phyloP scores from a whole-genome alignment of 2,113 vertebrate species.

The Anolis carolinensis region DNA sequence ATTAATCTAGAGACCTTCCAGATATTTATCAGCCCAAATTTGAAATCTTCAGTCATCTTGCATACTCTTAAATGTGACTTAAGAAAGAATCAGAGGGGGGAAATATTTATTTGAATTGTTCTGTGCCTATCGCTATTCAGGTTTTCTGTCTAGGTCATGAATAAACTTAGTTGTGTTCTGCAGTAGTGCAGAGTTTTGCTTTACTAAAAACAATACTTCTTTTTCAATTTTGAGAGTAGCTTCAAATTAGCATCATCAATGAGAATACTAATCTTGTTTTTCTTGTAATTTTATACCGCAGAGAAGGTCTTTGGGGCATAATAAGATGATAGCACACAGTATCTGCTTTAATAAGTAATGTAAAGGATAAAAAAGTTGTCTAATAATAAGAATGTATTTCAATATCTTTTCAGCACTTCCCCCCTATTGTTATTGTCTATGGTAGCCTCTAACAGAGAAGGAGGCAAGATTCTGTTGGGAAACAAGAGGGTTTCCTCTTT shows the following conservation, averaged over 20 bases:
- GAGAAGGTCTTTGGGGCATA: slow-evolving; percentile 74
- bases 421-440: background rate
- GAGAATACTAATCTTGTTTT: slow-evolving; percentile 72
- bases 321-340: slow-evolving; percentile 65
- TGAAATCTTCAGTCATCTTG: background rate
- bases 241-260: slow-evolving; percentile 71
- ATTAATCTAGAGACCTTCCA: background rate
- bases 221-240: slow-evolving; percentile 46
- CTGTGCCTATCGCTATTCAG: background rate
- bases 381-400: slow-evolving; percentile 42
- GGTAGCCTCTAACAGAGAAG: background rate
- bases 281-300: slow-evolving; percentile 74
- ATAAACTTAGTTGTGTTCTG: background rate
- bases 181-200: background rate
- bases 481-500: slow-evolving; percentile 17
- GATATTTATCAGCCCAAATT: background rate
- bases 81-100: background rate
- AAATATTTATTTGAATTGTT: background rate
- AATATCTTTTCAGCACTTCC: slow-evolving; percentile 29
- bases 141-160: background rate
- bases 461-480: background rate
- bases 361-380: slow-evolving; percentile 36
- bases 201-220: background rate
- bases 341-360: slow-evolving; percentile 58
- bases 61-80: background rate